Evolutionary conservation across 1,140 invertebrate genomes (phyloP), one percentile per base, ranked within the genome.

Genomic region (Portunus trituberculatus): DNA sequence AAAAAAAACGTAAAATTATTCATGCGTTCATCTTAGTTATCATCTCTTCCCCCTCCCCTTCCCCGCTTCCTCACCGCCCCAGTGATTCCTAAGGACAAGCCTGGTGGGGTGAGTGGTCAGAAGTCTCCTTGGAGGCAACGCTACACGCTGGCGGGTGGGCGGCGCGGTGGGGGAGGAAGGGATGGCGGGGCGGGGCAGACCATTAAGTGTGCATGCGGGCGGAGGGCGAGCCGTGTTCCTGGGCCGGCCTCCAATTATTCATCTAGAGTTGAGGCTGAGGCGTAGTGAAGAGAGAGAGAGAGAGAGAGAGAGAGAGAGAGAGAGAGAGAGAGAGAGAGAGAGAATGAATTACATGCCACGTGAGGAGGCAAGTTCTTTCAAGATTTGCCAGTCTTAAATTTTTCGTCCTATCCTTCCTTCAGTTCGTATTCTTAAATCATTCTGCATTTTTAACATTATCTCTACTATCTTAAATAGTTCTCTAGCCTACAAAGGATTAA

Each of bases 241-340:
- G 67, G 67, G 6, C 67, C 6, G 20, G 20, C 67, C 67, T 76
- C 67, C 67, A 76, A 76, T 76, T 76, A 76, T 76, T 76, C 67
- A 76, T 76, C 67, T 76, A 76, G 67, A 76, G 20, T 76, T n/a
- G 67, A 76, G 67, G n/a, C 67, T 76, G 67, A 76, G n/a, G 67
- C 48, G 45, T 8, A 52, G 45, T 12, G 20, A 25, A 29, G 46
- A 46, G 89, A 91, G 89, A 59, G 48, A 91, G 89, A 91, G 89
- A 59, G 48, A 91, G 46, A 46, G 45, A 52, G 20, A 39, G 45
- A 7, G 90, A 67, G 52, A 14, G 39, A 16, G 46, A 52, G 52
- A 31, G 90, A 91, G 90, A 29, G n/a, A 91, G 90, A 52, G 46
- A 52, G 52, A 67, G 91, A 76, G 67, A 76, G 91, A 76, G 67